Evolutionary conservation across 2,797 vertebrate species (phyloP), one percentile per base, ranked within the genome.

Genomic region (Gorsachius magnificus): DNA sequence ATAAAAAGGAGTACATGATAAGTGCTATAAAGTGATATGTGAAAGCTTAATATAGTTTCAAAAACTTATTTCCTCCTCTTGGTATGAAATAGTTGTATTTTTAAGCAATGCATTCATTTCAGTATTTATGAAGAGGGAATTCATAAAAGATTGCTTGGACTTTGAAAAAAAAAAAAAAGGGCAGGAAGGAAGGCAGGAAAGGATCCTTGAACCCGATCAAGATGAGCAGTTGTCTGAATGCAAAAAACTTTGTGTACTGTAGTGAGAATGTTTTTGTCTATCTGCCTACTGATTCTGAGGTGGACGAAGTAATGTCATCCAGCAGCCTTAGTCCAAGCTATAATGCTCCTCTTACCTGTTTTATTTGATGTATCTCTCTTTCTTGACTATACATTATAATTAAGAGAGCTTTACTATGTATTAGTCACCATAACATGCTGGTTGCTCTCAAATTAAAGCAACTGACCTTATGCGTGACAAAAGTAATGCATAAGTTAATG

Each of bases 361-460:
- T 94, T 65, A 35, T 86, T 89, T 93, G 70, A 74, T 3, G 0
- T 71, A 35, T 74, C 35, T 82, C 20, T 58, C 17, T 41, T 48
- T 88, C 64, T 87, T 22, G 29, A 15, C n/a, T 63, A 24, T n/a
- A 41, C 11, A 6, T 46, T 89, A 90, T 71, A 92, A 93, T 92
- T 71, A 80, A 70, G 75, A 86, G 38, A 76, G 36, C 60, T 90
- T 90, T 89, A 21, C 65, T 48, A 10, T 56, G 50, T 63, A 33
- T 95, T 82, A 89, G 36, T 88, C 88, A 81, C 51, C 53, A 45
- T 54, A 91, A 61, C n/a, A 2, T 6, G 17, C 66, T 92, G 75
- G 35, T 46, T 87, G 77, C 76, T 92, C 83, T 84, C 79, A 89
- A 48, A 70, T 58, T 65, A 93, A 88, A 85, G 83, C 41, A 90